phyloP scores from a whole-genome alignment of 2,113 vertebrate genomes.

The Gambusia affinis region DNA sequence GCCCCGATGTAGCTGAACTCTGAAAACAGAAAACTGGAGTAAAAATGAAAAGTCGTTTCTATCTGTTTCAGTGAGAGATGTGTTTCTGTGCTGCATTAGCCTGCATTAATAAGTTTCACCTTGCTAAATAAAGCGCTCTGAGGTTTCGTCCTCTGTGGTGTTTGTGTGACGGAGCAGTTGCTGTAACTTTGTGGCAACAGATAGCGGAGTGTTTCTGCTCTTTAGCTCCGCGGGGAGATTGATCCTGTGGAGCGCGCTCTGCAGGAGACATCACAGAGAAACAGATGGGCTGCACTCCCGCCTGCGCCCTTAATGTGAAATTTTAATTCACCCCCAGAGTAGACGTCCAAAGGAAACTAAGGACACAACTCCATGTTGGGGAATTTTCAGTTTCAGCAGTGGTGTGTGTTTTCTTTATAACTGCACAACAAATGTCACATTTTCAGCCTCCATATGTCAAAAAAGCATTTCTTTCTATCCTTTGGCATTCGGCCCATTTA shows the following conservation, averaged over 20 bases:
- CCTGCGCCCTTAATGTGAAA: constrained; percentile 11
- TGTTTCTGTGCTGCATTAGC: not conserved
- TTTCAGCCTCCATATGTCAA: not conserved
- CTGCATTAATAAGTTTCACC: constrained; percentile 27
- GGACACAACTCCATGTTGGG: not conserved
- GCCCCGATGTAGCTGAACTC: not conserved
- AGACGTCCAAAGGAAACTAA: not conserved
- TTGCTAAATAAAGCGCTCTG: constrained; percentile 13
- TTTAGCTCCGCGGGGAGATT: constrained; percentile 44
- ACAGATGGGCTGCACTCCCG: constrained; percentile 34
- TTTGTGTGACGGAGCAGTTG: constrained; percentile 26
- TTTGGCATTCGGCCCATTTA: not conserved
- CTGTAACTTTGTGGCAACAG: constrained; percentile 51
- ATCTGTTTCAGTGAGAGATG: not conserved
- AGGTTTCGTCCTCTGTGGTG: constrained; percentile 29
- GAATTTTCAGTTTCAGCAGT: not conserved
- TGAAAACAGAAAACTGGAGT: not conserved
- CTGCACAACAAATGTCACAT: not conserved
- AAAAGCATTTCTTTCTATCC: not conserved
- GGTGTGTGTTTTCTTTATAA: not conserved
- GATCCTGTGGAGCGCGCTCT: constrained; percentile 36
- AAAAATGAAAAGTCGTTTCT: not conserved
- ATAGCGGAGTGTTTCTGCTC: constrained; percentile 31
- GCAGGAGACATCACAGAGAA: constrained; percentile 40
- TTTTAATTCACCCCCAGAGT: constrained; percentile 6